Evolutionary conservation across 2,888 invertebrate genomes (phyloP), one percentile per base, ranked within the genome.

Genomic region (Caenorhabditis wallacei): DNA sequence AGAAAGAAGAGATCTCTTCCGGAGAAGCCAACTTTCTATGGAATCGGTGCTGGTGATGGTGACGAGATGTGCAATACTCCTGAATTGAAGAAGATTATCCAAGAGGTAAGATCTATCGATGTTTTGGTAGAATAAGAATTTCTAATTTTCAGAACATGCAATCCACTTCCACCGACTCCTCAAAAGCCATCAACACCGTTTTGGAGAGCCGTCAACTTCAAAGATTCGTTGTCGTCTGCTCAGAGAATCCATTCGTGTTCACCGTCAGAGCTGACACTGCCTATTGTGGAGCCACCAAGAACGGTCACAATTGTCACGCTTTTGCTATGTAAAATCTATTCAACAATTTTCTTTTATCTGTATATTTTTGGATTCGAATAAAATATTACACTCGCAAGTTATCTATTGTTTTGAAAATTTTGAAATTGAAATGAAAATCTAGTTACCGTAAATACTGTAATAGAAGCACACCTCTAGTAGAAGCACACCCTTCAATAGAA

Each of bases 201-300:
- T 43, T 79, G 64, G 79, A 79, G 13, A 40, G 20, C 20, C 22
- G 35, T 24, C 40, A 40, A 37, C 54, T 80, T 8, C 26, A 68
- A 3, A 24, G 80, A 46, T 80, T 68, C 37, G 61, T 68, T 22
- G 80, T 80, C 11, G 74, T 80, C 18, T 80, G 80, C 43, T 72
- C 80, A 0, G 80, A 80, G 75, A 72, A 76, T 22, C 70, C 76
- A 18, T 82, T 82, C 24, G 78, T 79, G 16, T 82, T 70, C 63
- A 82, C 82, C 0, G 69, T 79, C 51, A 68, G 79, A 2, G 56
- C 82, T 5, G 79, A 82, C 20, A 82, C 79, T 11, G 82, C 64
- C 35, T 82, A 79, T 43, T 82, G 82, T 68, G 82, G 82, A 46
- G 78, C 82, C 43, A 22, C 26, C 10, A 82, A 82, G 48, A 74